Evolutionary conservation across 2,888 invertebrate species (phyloP).

Genomic region (Thelaira solivaga): DNA sequence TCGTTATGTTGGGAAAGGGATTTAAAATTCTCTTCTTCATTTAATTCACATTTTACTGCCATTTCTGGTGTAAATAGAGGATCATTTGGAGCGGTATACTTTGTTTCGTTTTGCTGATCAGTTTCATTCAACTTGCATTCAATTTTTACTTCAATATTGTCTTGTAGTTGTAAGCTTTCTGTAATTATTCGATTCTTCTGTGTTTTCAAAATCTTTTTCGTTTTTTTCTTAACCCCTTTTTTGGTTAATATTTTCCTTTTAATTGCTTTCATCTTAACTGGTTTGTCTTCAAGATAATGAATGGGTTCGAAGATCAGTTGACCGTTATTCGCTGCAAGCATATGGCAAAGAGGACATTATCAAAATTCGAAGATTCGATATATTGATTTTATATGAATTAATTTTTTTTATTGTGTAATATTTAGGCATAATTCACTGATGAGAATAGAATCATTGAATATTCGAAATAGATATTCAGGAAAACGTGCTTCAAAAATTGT

Average conservation of each 20-base stretch:
- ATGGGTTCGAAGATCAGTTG: constrained; percentile 49
- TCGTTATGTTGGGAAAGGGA: neutral
- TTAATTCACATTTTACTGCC: neutral
- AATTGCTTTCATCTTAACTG: constrained; percentile 41
- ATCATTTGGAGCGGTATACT: constrained; percentile 37
- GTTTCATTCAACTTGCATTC: neutral
- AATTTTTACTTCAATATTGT: constrained; percentile 7
- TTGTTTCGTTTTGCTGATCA: neutral
- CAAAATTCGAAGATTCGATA: constrained; percentile 54
- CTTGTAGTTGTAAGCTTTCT: too few relatives aligned
- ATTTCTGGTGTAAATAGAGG: constrained; percentile 31
- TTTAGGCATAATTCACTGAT: neutral
- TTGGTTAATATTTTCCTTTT: constrained; percentile 6
- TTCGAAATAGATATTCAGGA: too few relatives aligned
- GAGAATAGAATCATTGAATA: too few relatives aligned
- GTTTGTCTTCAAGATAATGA: constrained; percentile 52
- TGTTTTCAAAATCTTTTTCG: too few relatives aligned
- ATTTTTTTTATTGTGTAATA: neutral
- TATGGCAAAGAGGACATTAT: constrained; percentile 60
- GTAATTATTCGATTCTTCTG: neutral
- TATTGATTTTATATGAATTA: constrained; percentile 21
- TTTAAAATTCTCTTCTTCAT: neutral
- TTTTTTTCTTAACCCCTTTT: constrained; percentile 19
- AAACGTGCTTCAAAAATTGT: too few relatives aligned
- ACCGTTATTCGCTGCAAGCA: constrained; percentile 56